phyloP scores from a whole-genome alignment of 2,888 invertebrate species.

The Eilema sororculum region DNA sequence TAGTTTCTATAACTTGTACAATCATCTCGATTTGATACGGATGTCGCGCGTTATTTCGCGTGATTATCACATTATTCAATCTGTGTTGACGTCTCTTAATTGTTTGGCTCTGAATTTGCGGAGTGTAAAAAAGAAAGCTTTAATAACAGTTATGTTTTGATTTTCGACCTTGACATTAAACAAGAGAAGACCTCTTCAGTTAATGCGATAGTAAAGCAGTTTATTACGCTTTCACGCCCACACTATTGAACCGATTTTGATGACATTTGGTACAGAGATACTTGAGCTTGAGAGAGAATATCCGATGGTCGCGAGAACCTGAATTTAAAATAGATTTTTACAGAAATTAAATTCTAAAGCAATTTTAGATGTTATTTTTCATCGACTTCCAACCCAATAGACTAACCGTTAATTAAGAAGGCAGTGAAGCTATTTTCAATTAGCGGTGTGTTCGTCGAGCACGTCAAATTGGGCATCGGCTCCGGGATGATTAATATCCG shows the following conservation, averaged over 20 bases:
- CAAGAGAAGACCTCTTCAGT: too few species aligned
- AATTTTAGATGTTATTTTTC: not conserved
- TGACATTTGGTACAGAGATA: too few species aligned
- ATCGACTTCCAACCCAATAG: constrained; percentile 9
- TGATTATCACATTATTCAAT: constrained; percentile 25
- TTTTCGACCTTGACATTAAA: too few species aligned
- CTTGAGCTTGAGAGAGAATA: too few species aligned
- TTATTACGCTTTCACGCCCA: too few species aligned
- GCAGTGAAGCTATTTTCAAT: constrained; percentile 63
- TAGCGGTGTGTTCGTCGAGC: constrained; percentile 59
- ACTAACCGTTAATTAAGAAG: constrained; percentile 18
- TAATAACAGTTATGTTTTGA: not conserved
- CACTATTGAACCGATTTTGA: too few species aligned
- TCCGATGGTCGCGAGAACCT: not conserved
- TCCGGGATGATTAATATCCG: constrained; percentile 85
- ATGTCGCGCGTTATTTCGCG: constrained; percentile 23
- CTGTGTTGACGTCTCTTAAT: not conserved
- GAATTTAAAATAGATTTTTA: not conserved
- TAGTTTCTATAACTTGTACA: constrained; percentile 49
- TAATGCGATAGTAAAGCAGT: too few species aligned
- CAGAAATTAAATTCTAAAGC: not conserved
- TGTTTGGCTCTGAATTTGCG: not conserved
- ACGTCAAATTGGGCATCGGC: constrained; percentile 51
- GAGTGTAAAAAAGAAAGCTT: not conserved
- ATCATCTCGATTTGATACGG: constrained; percentile 40